Percentiles rank a stretch among this genome's conserved stretches.
Conservation (phyloP, 2,797 vertebrate genomes). For the Crenuchus spilurus region DNA sequence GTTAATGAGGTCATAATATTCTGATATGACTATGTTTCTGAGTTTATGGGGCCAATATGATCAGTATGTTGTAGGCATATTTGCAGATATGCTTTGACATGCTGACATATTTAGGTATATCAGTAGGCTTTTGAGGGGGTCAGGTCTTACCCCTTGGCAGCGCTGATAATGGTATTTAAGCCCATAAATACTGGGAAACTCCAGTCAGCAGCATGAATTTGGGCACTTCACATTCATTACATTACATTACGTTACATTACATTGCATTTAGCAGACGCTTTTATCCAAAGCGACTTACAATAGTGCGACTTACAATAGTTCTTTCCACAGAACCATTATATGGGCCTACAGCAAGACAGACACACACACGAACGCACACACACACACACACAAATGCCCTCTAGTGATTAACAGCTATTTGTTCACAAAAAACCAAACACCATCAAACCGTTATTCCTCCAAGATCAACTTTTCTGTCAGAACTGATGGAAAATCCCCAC, state of each 20-base stretch:
- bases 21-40: too few relatives aligned
- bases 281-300: too few relatives aligned
- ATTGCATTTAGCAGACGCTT: too few relatives aligned
- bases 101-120: neutral
- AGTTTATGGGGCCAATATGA: too few relatives aligned
- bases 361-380: conserved; percentile 12
- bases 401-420: conserved; percentile 25
- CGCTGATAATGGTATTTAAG: conserved; percentile 98
- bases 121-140: conserved; percentile 10
- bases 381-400: neutral
- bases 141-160: conserved; percentile 88
- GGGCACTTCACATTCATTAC: conserved; percentile 96
- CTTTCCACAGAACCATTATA: conserved; percentile 95
- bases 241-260: too few relatives aligned
- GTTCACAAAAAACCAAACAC: neutral
- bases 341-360: conserved; percentile 75
- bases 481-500: conserved; percentile 40
- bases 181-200: conserved; percentile 97
- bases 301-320: conserved; percentile 97
- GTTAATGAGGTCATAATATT: too few relatives aligned
- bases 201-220: conserved; percentile 93
- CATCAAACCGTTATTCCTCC: conserved; percentile 1
- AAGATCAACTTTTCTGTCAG: conserved; percentile 22
- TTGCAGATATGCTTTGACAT: neutral
- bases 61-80: too few relatives aligned